Evolutionary conservation across 1,140 invertebrate genomes (phyloP).

Genomic region (Drosophila bipectinata): DNA sequence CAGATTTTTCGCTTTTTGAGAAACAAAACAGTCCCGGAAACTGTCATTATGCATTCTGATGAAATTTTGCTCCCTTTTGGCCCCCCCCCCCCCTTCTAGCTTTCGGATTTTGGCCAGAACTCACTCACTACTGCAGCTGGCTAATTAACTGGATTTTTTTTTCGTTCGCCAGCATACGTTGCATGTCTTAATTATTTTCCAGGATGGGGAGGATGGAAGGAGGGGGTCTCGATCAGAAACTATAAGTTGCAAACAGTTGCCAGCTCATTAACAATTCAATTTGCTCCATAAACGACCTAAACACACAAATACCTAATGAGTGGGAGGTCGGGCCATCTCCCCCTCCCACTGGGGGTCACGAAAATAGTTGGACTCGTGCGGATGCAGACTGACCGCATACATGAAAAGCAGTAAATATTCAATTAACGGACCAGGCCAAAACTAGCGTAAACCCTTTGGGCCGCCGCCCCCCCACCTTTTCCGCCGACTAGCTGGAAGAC

Average conservation of each 20-base stretch:
- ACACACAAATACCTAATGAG: conserved; percentile 52
- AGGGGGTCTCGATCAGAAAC: conserved; percentile 20
- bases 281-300: conserved; percentile 80
- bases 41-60: conserved; percentile 78
- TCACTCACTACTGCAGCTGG: conserved; percentile 60
- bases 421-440: conserved; percentile 62
- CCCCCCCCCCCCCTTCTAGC: background rate
- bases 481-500: too few relatives aligned
- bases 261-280: conserved; percentile 82
- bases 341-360: background rate
- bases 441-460: conserved; percentile 62
- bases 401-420: conserved; percentile 74
- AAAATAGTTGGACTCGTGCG: conserved; percentile 30
- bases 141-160: conserved; percentile 59
- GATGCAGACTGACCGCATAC: conserved; percentile 45
- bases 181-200: conserved; percentile 31
- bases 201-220: background rate
- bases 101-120: conserved; percentile 46
- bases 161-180: background rate
- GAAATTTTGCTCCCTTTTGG: conserved; percentile 57
- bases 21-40: conserved; percentile 21
- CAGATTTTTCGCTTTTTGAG: conserved; percentile 44
- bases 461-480: background rate
- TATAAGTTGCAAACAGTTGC: conserved; percentile 72
- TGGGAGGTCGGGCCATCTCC: background rate